A percentile compares a stretch with the other conserved stretches of the same genome.
Evolutionary conservation across 2,113 vertebrate genomes (phyloP).

Genomic region (Limanda limanda): DNA sequence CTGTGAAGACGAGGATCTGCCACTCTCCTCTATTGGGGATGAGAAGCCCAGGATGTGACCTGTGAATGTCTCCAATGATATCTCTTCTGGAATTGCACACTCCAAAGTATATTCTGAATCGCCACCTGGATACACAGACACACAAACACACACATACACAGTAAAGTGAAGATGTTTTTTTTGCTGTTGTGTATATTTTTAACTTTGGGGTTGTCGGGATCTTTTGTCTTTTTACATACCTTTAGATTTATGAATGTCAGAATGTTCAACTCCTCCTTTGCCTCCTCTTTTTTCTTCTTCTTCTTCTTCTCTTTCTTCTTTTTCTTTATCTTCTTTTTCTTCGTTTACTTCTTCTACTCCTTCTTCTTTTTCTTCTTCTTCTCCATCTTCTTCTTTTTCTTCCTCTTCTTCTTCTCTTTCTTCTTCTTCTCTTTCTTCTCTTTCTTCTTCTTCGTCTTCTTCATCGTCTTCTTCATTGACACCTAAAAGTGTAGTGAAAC

Average conservation of each 20-base stretch:
- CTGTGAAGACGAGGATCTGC: constrained; percentile 7
- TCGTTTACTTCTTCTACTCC: constrained; percentile 59
- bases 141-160: constrained; percentile 7
- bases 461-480: constrained; percentile 68
- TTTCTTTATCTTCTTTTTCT: constrained; percentile 62
- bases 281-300: constrained; percentile 58
- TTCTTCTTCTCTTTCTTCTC: constrained; percentile 62
- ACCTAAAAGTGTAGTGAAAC: constrained; percentile 85
- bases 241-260: constrained; percentile 31
- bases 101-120: constrained; percentile 78
- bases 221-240: constrained; percentile 70
- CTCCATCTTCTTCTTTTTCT: constrained; percentile 61
- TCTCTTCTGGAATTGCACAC: constrained; percentile 85
- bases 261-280: constrained; percentile 46
- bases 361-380: constrained; percentile 42
- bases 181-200: neutral
- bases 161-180: neutral
- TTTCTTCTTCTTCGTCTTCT: constrained; percentile 58
- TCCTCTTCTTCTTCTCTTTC: constrained; percentile 65
- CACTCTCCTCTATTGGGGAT: neutral
- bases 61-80: constrained; percentile 86
- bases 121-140: constrained; percentile 53
- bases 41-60: constrained; percentile 87
- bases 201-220: neutral
- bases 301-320: constrained; percentile 37